Conservation (phyloP, 2,113 vertebrate species). For the Malaclemys terrapin region DNA sequence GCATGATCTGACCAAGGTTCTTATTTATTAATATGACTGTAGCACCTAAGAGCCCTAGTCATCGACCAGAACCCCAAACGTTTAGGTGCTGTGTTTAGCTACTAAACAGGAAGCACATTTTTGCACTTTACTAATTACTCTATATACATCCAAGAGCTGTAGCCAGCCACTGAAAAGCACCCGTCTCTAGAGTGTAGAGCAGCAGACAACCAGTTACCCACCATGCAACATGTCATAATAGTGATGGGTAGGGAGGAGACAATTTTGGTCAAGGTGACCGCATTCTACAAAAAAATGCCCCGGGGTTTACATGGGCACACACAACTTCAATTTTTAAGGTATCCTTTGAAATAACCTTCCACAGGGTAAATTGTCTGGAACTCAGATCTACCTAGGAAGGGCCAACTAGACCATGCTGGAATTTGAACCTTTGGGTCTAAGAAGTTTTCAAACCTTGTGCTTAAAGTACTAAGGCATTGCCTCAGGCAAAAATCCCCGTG, state of each 20-base stretch:
- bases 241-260: background rate
- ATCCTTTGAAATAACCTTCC: background rate
- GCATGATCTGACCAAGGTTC: background rate
- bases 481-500: background rate
- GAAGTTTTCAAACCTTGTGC: background rate
- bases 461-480: constrained; percentile 7
- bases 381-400: background rate
- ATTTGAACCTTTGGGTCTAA: background rate
- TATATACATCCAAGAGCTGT: background rate
- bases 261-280: background rate
- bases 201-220: background rate
- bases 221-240: background rate
- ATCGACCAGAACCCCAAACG: background rate
- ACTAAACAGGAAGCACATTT: background rate
- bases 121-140: background rate
- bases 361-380: background rate
- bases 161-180: background rate
- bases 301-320: background rate
- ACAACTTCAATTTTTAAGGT: background rate
- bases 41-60: background rate
- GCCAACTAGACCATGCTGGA: background rate
- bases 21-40: background rate
- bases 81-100: background rate
- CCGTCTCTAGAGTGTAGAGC: background rate
- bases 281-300: background rate